These are phyloP conservation scores for Garrulus glandarius DNA, from an alignment of 2,797 vertebrate genomes.

Conservation along the genomic window DNA sequence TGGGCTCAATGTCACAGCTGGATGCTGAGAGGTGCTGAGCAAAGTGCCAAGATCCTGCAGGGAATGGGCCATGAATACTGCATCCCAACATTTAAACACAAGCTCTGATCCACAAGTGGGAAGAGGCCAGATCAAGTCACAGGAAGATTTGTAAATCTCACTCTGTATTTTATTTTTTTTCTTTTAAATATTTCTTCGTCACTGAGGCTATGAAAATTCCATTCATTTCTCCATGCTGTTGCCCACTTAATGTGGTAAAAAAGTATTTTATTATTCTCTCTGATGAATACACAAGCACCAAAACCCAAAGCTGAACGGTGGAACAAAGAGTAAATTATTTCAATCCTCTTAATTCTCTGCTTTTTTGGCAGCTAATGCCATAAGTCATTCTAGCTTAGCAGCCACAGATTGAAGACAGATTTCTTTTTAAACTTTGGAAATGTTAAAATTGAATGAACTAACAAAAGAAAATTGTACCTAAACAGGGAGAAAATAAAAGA, in stretches of 20 bases:
- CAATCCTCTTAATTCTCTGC: neutral
- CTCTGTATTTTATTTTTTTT: neutral
- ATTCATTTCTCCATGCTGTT: neutral
- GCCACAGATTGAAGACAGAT: neutral
- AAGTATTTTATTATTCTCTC: slow-evolving; percentile 24
- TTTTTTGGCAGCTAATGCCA: neutral
- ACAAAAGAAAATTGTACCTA: neutral
- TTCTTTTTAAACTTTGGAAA: neutral
- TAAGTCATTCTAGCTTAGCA: neutral
- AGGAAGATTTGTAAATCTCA: neutral
- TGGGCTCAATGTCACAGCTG: neutral
- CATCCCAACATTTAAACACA: neutral
- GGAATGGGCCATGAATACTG: neutral
- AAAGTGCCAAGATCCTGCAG: neutral
- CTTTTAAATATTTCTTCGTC: neutral
- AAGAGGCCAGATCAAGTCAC: neutral
- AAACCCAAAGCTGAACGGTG: neutral
- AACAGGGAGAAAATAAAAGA: neutral
- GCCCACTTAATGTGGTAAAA: slow-evolving; percentile 29
- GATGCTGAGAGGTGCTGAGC: neutral
- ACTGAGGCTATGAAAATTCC: slow-evolving; percentile 9
- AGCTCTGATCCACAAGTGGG: neutral
- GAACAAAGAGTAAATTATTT: slow-evolving; percentile 32
- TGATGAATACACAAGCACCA: slow-evolving; percentile 7
- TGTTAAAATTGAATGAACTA: neutral